Evolutionary conservation across 2,113 vertebrate genomes (phyloP).

Genomic region (Laticauda colubrina): DNA sequence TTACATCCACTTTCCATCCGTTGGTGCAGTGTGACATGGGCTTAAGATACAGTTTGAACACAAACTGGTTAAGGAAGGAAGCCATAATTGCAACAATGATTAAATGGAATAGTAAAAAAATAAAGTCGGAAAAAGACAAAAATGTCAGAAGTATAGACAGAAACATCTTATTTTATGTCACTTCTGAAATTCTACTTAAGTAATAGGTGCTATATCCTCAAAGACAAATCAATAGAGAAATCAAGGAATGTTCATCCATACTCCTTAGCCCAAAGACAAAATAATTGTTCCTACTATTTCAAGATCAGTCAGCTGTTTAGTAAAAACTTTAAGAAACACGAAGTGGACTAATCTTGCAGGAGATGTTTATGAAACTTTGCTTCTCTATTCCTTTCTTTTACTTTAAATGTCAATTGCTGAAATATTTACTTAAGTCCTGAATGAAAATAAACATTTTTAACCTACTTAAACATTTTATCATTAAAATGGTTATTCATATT

Average conservation of each 20-base stretch:
- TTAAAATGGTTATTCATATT: not conserved
- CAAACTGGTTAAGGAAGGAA: not conserved
- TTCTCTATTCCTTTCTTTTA: constrained; percentile 14
- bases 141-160: not conserved
- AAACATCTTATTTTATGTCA: not conserved
- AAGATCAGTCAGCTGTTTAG: not conserved
- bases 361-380: not conserved
- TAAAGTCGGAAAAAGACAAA: not conserved
- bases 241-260: not conserved
- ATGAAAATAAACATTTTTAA: not conserved
- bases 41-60: not conserved
- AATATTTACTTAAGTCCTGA: not conserved
- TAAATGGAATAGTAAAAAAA: not conserved
- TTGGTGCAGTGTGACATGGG: too few species aligned
- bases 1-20: too few species aligned
- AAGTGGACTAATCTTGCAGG: not conserved
- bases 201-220: not conserved
- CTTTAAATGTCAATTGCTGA: not conserved
- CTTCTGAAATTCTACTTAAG: not conserved
- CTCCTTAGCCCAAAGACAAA: not conserved
- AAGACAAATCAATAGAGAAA: not conserved
- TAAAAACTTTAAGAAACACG: not conserved
- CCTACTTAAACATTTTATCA: not conserved
- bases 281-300: not conserved
- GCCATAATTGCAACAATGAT: not conserved